phyloP scores from a whole-genome alignment of 2,888 invertebrate species.

The Chymomyza fuscimana region DNA sequence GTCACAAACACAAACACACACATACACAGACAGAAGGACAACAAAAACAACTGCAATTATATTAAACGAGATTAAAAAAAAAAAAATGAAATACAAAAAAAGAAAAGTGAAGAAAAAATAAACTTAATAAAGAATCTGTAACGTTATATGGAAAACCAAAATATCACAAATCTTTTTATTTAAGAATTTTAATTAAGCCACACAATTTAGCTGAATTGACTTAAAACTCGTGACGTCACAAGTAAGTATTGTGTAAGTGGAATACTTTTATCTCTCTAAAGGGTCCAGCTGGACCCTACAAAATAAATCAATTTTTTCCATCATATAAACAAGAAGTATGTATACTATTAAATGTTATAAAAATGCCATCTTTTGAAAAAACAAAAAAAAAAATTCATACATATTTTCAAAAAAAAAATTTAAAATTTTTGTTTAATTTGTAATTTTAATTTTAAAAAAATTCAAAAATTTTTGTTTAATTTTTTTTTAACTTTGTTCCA shows the following conservation, averaged over 20 bases:
- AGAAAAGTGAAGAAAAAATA: slow-evolving; percentile 47
- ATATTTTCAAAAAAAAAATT: no score
- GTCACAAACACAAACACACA: slow-evolving; percentile 38
- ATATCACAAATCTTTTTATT: slow-evolving; percentile 23
- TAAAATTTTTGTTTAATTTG: no score
- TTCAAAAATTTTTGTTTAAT: no score
- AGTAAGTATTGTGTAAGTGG: background rate
- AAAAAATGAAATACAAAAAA: slow-evolving; percentile 55
- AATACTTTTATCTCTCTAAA: no score
- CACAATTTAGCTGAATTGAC: background rate
- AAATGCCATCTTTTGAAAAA: no score
- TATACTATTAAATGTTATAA: no score
- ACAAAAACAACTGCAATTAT: slow-evolving; percentile 67
- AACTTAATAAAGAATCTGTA: slow-evolving; percentile 77
- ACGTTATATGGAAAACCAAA: slow-evolving; percentile 77
- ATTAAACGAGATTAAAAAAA: slow-evolving; percentile 62
- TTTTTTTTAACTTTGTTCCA: no score
- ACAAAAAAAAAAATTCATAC: no score
- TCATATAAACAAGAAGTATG: no score
- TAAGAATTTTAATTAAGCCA: background rate
- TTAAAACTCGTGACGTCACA: background rate
- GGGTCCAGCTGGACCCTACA: no score
- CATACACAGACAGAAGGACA: slow-evolving; percentile 35
- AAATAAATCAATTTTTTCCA: no score
- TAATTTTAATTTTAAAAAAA: no score